Evolutionary conservation across 1,140 invertebrate species (phyloP).

Genomic region (Meloidogyne hapla): DNA sequence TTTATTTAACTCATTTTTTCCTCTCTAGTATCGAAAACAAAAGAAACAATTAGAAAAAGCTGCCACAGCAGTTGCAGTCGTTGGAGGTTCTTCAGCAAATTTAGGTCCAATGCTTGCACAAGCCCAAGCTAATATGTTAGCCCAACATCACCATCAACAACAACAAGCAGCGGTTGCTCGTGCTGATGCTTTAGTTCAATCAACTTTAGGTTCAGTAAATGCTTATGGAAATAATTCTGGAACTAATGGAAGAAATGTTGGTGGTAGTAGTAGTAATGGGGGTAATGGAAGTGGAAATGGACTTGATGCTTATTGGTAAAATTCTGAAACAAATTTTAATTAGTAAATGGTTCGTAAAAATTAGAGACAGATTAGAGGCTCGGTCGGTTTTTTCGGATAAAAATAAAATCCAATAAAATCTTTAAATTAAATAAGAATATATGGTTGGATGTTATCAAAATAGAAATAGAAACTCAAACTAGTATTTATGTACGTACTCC

Average conservation of each 20-base stretch:
- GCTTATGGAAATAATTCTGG: not conserved
- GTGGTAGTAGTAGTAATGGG: not conserved
- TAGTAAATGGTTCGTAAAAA: no score
- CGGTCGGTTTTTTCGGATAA: no score
- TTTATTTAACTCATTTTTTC: no score
- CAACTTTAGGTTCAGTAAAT: constrained; percentile 17
- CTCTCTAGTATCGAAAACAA: constrained; percentile 40
- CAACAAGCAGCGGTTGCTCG: constrained; percentile 21
- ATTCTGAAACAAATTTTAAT: no score
- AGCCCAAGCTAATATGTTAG: constrained; percentile 15
- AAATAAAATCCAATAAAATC: no score
- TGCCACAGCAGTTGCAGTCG: constrained; percentile 12
- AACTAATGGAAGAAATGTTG: not conserved
- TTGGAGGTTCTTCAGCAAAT: constrained; percentile 1
- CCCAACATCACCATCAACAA: constrained; percentile 35
- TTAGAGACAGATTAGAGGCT: no score
- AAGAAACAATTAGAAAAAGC: constrained; percentile 51
- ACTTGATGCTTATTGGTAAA: constrained; percentile 45
- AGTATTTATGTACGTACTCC: no score
- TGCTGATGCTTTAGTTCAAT: constrained; percentile 19
- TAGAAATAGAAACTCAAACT: no score
- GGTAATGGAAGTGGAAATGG: no score
- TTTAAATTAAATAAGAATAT: no score
- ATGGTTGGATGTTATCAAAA: no score
- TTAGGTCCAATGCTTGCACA: constrained; percentile 24